A percentile compares a stretch with the other conserved stretches of the same genome.
Evolutionary conservation across 2,113 vertebrate species (phyloP).

Genomic region (Chamaetylas fuelleborni): DNA sequence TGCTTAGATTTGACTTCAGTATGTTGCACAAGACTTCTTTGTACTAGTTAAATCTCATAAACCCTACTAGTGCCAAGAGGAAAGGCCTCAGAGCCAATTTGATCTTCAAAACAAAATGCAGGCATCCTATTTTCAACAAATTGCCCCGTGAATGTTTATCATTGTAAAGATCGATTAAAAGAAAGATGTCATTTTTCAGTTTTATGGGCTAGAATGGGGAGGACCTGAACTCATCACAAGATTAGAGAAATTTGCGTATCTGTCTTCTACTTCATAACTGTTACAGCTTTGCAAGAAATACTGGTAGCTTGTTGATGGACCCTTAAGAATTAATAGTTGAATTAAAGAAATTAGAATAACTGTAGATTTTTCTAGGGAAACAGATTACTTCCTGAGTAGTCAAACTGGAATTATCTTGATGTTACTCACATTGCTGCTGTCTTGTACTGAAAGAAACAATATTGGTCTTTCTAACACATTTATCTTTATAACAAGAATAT

Average conservation of each 20-base stretch:
- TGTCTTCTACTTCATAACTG: neutral
- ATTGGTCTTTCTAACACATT: neutral
- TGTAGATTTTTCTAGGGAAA: neutral
- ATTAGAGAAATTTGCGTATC: neutral
- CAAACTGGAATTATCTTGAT: neutral
- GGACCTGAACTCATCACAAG: neutral
- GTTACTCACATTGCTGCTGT: neutral
- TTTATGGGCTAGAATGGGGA: neutral
- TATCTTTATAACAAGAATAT: neutral
- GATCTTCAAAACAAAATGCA: neutral
- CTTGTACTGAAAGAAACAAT: neutral
- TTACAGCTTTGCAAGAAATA: neutral
- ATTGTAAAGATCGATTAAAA: neutral
- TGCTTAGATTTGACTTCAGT: neutral
- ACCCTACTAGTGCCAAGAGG: neutral
- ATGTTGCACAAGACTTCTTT: neutral
- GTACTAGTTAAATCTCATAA: constrained; percentile 11
- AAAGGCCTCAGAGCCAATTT: neutral
- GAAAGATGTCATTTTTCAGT: neutral
- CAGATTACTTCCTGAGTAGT: neutral
- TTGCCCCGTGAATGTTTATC: neutral
- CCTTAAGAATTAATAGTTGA: neutral
- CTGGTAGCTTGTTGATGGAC: neutral
- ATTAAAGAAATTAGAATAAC: neutral
- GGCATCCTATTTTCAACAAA: neutral